These are phyloP conservation scores for Callinectes sapidus DNA, from an alignment of 2,888 invertebrate genomes.

Conservation along the genomic window DNA sequence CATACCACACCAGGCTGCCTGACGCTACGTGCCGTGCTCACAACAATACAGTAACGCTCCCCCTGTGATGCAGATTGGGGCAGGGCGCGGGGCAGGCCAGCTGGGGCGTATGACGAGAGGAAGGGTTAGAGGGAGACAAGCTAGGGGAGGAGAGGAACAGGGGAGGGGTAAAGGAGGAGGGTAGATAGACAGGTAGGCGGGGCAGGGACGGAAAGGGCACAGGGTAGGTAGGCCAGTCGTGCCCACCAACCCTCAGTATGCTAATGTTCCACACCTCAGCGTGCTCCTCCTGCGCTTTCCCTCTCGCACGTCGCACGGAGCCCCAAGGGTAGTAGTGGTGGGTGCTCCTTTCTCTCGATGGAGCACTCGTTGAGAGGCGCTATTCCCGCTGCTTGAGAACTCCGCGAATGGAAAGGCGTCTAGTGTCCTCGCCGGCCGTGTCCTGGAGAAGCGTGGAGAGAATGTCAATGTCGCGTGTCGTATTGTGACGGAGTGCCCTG, in stretches of 20 bases:
- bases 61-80: constrained; percentile 54
- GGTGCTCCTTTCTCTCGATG: neutral
- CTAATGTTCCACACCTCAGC: constrained; percentile 51
- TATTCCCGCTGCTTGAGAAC: neutral
- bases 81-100: neutral
- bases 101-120: constrained; percentile 14
- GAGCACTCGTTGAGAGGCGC: neutral
- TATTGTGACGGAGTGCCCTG: constrained; percentile 35
- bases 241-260: constrained; percentile 55
- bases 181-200: constrained; percentile 45
- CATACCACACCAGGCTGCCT: constrained; percentile 27
- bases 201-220: constrained; percentile 37
- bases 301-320: constrained; percentile 14
- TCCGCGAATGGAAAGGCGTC: neutral
- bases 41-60: constrained; percentile 53
- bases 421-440: constrained; percentile 20
- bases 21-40: constrained; percentile 29
- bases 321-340: neutral
- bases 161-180: constrained; percentile 35
- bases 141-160: neutral
- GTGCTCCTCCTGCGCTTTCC: constrained; percentile 31
- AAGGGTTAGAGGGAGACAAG: constrained; percentile 10
- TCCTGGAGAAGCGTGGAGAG: constrained; percentile 21
- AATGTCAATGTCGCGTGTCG: neutral
- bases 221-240: constrained; percentile 40